Evolutionary conservation across 2,113 vertebrate genomes (phyloP).

Genomic region (Dendrocopos noguchii): DNA sequence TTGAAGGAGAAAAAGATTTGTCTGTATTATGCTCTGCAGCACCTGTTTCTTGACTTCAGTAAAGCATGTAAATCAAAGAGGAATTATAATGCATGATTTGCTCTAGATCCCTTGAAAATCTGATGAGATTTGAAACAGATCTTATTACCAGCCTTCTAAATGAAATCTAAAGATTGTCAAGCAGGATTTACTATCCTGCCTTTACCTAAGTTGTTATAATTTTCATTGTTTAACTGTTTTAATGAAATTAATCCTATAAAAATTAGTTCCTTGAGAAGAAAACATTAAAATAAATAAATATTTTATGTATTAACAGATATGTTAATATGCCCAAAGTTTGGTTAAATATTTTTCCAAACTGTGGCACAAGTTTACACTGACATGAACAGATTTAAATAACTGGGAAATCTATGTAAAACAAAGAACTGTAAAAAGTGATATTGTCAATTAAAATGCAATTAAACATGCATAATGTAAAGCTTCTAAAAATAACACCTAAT

Average conservation of each 20-base stretch:
- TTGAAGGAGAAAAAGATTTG: neutral
- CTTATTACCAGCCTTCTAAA: neutral
- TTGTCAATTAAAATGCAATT: neutral
- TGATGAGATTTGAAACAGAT: neutral
- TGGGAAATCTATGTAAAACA: neutral
- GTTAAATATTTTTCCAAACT: neutral
- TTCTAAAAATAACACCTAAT: constrained; percentile 5
- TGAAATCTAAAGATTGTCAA: neutral
- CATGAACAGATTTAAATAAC: neutral
- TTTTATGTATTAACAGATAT: neutral
- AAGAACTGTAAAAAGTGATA: neutral
- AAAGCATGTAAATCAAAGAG: neutral
- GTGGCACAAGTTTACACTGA: neutral
- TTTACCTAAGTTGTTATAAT: neutral
- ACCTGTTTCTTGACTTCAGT: neutral
- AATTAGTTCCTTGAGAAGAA: neutral
- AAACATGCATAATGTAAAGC: neutral
- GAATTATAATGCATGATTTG: neutral
- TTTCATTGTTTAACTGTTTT: neutral
- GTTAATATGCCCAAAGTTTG: neutral
- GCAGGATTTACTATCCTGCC: neutral
- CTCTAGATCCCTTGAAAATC: neutral
- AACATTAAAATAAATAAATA: neutral
- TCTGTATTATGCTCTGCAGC: neutral
- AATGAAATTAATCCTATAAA: neutral